phyloP scores from a whole-genome alignment of 2,113 vertebrate genomes.

The Sisor rabdophorus region DNA sequence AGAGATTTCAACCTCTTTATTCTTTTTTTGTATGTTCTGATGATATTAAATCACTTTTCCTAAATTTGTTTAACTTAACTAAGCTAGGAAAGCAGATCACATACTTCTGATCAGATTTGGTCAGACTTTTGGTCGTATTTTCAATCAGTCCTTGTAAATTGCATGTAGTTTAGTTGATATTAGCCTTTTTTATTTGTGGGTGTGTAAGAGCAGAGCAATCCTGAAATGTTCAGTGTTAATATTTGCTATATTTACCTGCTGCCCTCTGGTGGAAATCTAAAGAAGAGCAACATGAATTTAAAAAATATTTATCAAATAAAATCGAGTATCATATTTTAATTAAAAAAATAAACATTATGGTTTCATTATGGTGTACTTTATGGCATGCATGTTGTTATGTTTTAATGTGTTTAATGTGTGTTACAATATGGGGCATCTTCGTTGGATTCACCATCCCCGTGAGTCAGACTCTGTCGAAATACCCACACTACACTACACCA shows the following conservation, averaged over 20 bases:
- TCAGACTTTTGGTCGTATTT: neutral
- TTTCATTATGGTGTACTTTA: too few species aligned
- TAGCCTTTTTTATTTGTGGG: neutral
- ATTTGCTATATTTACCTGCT: slow-evolving; percentile 22
- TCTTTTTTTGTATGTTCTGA: neutral
- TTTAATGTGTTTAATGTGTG: too few species aligned
- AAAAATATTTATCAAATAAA: too few species aligned
- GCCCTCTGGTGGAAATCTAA: slow-evolving; percentile 20
- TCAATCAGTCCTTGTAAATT: neutral
- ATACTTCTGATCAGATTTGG: neutral
- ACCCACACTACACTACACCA: too few species aligned
- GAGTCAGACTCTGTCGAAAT: too few species aligned
- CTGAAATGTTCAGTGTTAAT: neutral
- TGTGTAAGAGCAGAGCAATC: neutral
- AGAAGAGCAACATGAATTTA: neutral
- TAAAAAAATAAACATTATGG: too few species aligned
- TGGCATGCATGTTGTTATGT: too few species aligned
- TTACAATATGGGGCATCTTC: too few species aligned
- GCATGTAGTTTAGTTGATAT: neutral
- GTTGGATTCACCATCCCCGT: too few species aligned
- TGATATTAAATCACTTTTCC: neutral
- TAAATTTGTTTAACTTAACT: neutral
- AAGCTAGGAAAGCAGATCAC: neutral
- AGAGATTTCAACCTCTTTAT: neutral
- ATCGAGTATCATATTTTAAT: too few species aligned